Base-by-base conservation (phyloP, 2,797 vertebrate species). In the Chanos chanos region DNA sequence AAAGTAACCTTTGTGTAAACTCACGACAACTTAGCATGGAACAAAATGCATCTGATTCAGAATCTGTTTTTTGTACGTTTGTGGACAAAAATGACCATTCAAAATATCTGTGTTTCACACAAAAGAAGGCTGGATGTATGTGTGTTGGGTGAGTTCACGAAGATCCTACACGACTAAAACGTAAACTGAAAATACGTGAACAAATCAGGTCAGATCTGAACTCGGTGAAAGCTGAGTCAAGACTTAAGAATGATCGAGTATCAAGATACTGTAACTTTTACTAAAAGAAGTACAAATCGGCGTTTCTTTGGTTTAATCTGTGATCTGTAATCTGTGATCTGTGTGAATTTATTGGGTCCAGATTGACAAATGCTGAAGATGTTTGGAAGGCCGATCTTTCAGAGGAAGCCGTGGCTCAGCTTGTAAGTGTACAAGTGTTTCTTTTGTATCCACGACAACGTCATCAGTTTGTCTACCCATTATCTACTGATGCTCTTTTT, bases 381-480 rank as follows among this genome's bases (percentile, higher is more conserved):
- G 84, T 89, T 4, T 89, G 87, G 87, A 83, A 64, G 61, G 68
- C 66, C n/a, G 77, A 76, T 18, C 55, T 74, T 36, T 73, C 78
- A 0, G 73, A 82, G 19, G 87, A 84, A 36, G 21, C 37, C 0
- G 31, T 82, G 15, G 64, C 66, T 2, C 53, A 77, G 50, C 68
- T 78, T 61, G 87, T 89, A 77, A 75, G 83, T 70, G 22, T 12
- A 24, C 15, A 15, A 49, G 13, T 40, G 1, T 36, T 36, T 2
- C 25, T 31, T 16, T 1, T 27, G 15, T 24, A 4, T 15, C n/a
- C n/a, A n/a, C n/a, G n/a, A n/a, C n/a, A n/a, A n/a, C n/a, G n/a
- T n/a, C n/a, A n/a, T n/a, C n/a, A n/a, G n/a, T n/a, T n/a, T n/a
- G n/a, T n/a, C n/a, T n/a, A n/a, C 28, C 48, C 3, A 21, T 43